These are phyloP conservation scores for Chaenodraco wilsoni DNA, from an alignment of 2,797 vertebrate genomes.

Conservation along the genomic window DNA sequence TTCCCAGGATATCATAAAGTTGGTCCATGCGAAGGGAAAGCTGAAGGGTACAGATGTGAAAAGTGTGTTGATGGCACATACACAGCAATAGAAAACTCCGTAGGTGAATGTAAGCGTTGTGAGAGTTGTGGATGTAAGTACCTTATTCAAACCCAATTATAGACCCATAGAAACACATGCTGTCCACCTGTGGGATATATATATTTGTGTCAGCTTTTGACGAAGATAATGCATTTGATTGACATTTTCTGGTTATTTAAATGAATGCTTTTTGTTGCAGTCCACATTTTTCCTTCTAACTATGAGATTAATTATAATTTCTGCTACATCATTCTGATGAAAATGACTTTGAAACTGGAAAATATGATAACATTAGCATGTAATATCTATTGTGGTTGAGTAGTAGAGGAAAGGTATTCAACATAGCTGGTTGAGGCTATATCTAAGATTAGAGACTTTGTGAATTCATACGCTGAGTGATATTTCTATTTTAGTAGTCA, in stretches of 20 bases:
- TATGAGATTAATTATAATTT: no score
- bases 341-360: no score
- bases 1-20: conserved; percentile 54
- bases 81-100: fast-evolving
- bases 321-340: no score
- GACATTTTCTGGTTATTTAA: not conserved
- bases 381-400: no score
- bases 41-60: not conserved
- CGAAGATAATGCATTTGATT: not conserved
- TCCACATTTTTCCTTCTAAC: not conserved
- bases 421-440: no score
- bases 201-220: not conserved
- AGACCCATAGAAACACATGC: not conserved
- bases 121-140: not conserved
- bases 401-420: no score
- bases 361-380: no score
- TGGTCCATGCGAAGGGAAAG: fast-evolving
- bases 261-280: not conserved
- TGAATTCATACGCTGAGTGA: no score
- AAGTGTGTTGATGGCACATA: not conserved
- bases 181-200: not conserved
- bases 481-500: no score
- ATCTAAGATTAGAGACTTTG: no score
- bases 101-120: fast-evolving
- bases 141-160: not conserved